Evolutionary conservation across 2,797 vertebrate genomes (phyloP).

Genomic region (Bovichtus variegatus): DNA sequence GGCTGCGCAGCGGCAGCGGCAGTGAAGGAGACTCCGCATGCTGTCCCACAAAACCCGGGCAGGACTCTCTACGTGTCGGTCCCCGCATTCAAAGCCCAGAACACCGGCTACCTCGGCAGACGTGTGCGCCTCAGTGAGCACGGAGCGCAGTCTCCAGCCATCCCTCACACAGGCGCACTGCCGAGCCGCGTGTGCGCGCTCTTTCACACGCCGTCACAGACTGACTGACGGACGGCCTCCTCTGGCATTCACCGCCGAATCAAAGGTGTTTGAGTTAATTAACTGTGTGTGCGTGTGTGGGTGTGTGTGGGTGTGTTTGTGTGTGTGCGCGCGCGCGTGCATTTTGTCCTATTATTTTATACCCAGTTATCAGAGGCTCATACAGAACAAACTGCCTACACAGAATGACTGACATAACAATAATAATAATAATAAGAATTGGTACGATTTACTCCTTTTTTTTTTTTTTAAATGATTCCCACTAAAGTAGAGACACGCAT

Average conservation of each 20-base stretch:
- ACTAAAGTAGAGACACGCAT: too few species aligned
- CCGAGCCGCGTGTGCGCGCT: slow-evolving; percentile 47
- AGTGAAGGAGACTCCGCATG: slow-evolving; percentile 35
- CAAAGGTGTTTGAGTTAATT: slow-evolving; percentile 29
- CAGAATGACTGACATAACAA: too few species aligned
- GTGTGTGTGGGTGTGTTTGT: too few species aligned
- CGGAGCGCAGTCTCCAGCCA: slow-evolving; percentile 42
- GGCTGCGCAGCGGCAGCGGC: background rate
- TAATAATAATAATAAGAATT: too few species aligned
- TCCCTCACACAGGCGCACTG: slow-evolving; percentile 71
- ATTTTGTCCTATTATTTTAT: too few species aligned
- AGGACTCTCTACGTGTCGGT: background rate
- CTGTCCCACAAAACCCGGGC: background rate
- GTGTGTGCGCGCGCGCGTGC: too few species aligned
- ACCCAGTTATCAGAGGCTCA: too few species aligned
- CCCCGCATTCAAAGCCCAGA: slow-evolving; percentile 20
- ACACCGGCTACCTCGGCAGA: background rate
- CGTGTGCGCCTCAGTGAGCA: slow-evolving; percentile 35
- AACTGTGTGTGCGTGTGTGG: too few species aligned
- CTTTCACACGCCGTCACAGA: too few species aligned
- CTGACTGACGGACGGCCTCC: slow-evolving; percentile 41
- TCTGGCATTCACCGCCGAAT: slow-evolving; percentile 30
- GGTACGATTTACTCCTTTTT: too few species aligned
- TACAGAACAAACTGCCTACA: too few species aligned
- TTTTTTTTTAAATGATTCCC: too few species aligned